Evolutionary conservation across 92 coral and sea anemone genomes (phyloP), one percentile per base, ranked within the genome.

Genomic region (Nematostella vectensis): DNA sequence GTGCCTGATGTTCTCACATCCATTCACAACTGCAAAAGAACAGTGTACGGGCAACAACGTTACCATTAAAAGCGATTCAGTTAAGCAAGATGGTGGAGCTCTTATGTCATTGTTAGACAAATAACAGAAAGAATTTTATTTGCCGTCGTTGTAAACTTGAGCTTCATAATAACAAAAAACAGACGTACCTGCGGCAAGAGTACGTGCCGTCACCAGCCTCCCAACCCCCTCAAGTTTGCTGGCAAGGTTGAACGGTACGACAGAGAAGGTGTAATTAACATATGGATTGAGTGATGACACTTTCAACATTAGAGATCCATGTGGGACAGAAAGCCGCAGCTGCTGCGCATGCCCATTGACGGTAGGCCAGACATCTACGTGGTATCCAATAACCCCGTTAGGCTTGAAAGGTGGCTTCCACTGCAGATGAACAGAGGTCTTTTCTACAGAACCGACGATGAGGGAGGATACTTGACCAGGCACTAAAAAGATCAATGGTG

Each of bases 361-460:
- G 20, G 58, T 27, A 11, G 24, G 4, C 71, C 71, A 60, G 40
- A 72, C 72, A 2, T 18, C 16, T 25, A 83, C 37, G 59, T 12
- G 49, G 36, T 77, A 83, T 27, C 86, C 82, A 40, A 83, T 73
- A 17, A 16, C 27, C 29, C 93, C 93, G 28, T 78, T 83, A 0
- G 59, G 76, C 23, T 25, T 47, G 2, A 20, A 11, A 18, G 93
- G 86, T 9, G 76, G 44, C 0, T 2, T 19, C 93, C 93, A 83
- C 0, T 48, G 36, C 17, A 83, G 23, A 13, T 49, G 18, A 20
- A 83, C 26, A 1, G 60, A 52, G 17, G 18, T 39, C 12, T 52
- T n/a, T 25, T 29, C 17, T 12, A 31, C 48, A 27, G n/a, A 9
- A 16, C 20, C 1, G 8, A 75, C n/a, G 26, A 0, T 19, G 21